Percentiles rank a stretch among this genome's conserved stretches.
phyloP scores from a whole-genome alignment of 2,113 vertebrate genomes.

The Vicugna pacos region DNA sequence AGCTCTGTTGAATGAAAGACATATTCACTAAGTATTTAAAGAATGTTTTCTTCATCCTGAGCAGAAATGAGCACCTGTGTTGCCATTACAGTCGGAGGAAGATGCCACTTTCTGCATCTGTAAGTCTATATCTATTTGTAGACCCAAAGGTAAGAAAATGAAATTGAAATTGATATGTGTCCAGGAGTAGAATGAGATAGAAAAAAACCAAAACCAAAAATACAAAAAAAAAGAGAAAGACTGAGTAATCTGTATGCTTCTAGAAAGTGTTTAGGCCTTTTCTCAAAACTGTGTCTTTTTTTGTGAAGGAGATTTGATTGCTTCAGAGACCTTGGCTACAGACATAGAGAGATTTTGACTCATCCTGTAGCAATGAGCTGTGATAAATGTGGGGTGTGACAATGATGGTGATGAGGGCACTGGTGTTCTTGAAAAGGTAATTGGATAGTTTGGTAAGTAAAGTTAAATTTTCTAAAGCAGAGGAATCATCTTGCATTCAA shows the following conservation, averaged over 20 bases:
- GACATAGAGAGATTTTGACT: conserved; percentile 57
- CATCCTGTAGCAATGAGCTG: not conserved
- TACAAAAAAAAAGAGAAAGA: not conserved
- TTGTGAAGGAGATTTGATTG: conserved; percentile 53
- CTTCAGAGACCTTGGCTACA: conserved; percentile 33
- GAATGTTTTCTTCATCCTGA: conserved; percentile 72
- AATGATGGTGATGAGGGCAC: not conserved
- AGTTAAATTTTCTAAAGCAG: conserved; percentile 51
- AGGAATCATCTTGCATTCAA: not conserved
- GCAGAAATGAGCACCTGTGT: conserved; percentile 67
- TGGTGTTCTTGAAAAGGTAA: not conserved
- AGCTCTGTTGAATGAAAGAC: conserved; percentile 80
- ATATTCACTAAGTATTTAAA: conserved; percentile 72
- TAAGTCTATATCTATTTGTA: not conserved
- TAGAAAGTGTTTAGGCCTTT: conserved; percentile 42
- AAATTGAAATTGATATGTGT: not conserved
- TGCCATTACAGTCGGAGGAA: conserved; percentile 58
- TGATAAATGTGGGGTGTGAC: not conserved
- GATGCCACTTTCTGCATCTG: not conserved
- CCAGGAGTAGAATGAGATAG: not conserved
- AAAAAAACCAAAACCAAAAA: not conserved
- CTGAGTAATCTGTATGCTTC: not conserved
- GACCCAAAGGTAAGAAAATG: not conserved
- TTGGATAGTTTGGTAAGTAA: conserved; percentile 13
- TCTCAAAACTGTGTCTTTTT: not conserved